These are phyloP conservation scores for Drosophila chauvacae DNA, from an alignment of 1,140 invertebrate species.

Conservation along the genomic window DNA sequence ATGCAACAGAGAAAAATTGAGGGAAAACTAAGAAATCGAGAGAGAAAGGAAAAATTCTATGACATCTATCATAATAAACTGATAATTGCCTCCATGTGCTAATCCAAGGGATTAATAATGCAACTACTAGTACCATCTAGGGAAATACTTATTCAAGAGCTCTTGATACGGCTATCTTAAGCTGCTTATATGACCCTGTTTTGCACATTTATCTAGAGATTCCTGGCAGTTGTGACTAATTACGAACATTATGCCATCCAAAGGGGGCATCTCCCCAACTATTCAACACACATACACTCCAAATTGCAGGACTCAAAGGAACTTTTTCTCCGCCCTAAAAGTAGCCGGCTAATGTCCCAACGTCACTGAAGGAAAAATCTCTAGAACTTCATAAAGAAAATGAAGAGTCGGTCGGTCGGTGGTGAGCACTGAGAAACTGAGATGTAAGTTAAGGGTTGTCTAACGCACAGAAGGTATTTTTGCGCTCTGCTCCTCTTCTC, in stretches of 20 bases:
- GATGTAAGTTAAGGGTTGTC: slow-evolving; percentile 34
- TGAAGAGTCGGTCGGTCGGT: slow-evolving; percentile 18
- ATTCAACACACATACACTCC: slow-evolving; percentile 3
- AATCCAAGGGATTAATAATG: slow-evolving; percentile 3
- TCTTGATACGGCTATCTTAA: not conserved
- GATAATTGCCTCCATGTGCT: slow-evolving; percentile 1
- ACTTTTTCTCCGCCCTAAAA: slow-evolving; percentile 12
- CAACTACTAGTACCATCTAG: not conserved
- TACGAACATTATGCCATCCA: slow-evolving; percentile 31
- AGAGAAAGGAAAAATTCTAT: not conserved
- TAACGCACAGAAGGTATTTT: slow-evolving; percentile 16
- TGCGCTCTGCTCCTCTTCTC: not conserved
- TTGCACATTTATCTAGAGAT: slow-evolving; percentile 14
- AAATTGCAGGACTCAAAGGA: slow-evolving; percentile 11
- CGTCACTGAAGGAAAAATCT: slow-evolving; percentile 14
- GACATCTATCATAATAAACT: slow-evolving; percentile 5
- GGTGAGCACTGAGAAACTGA: slow-evolving; percentile 1
- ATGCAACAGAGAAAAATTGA: not conserved
- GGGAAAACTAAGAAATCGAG: too few relatives aligned
- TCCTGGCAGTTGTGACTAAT: slow-evolving; percentile 38
- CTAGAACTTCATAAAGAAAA: slow-evolving; percentile 30
- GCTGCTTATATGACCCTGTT: slow-evolving; percentile 21
- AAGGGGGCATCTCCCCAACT: slow-evolving; percentile 17
- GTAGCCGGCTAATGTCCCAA: slow-evolving; percentile 34
- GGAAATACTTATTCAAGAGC: not conserved